Evolutionary conservation across 2,113 vertebrate species (phyloP).

Genomic region (Odocoileus virginianus): DNA sequence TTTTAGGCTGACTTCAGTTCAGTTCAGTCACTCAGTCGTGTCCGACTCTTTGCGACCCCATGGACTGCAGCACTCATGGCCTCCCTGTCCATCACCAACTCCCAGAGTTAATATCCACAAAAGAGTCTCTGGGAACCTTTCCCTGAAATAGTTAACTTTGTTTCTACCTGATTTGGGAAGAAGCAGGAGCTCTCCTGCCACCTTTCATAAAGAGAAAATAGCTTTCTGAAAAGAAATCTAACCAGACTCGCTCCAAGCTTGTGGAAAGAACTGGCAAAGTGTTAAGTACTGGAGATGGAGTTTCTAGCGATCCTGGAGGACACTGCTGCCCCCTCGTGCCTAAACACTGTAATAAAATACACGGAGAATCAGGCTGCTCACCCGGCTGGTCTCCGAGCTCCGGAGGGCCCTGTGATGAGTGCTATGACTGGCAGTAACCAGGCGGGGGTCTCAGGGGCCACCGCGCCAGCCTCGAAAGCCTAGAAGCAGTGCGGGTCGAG

Average conservation of each 20-base stretch:
- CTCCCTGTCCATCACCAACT: background rate
- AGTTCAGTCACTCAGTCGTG: background rate
- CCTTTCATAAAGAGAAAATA: slow-evolving; percentile 4
- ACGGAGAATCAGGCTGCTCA: background rate
- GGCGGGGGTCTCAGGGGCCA: background rate
- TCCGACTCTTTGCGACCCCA: background rate
- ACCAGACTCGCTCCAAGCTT: background rate
- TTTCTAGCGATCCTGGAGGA: background rate
- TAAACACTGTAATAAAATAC: background rate
- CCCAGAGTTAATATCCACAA: background rate
- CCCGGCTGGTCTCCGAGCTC: rapidly evolving
- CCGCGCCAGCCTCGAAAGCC: rapidly evolving
- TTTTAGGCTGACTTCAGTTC: background rate
- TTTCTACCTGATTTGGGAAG: background rate
- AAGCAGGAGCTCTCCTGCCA: background rate
- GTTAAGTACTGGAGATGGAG: background rate
- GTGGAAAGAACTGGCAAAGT: background rate
- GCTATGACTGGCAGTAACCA: background rate
- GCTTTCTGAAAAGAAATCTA: slow-evolving; percentile 20
- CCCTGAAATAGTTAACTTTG: background rate
- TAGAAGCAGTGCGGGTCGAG: rapidly evolving
- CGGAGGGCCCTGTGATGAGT: background rate
- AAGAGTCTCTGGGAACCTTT: background rate
- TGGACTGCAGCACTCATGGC: background rate
- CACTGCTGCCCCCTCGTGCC: slow-evolving; percentile 67